Evolutionary conservation across 2,888 invertebrate genomes (phyloP).

Genomic region (Agrotis clavis): DNA sequence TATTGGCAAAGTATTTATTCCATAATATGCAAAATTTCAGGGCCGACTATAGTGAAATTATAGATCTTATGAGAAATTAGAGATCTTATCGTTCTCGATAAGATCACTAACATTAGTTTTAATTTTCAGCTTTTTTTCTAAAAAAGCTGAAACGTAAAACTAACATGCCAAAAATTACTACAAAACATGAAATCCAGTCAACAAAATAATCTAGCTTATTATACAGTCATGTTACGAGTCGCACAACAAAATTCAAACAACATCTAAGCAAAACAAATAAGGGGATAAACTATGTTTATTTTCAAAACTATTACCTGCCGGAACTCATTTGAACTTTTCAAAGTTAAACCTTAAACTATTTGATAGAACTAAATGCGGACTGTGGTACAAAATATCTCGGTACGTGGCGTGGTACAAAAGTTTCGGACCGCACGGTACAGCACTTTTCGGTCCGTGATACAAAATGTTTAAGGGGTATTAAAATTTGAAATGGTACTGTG

Average conservation of each 20-base stretch:
- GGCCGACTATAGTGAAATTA: too few species aligned
- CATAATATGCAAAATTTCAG: too few species aligned
- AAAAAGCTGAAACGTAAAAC: neutral
- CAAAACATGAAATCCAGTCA: neutral
- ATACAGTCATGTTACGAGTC: constrained; percentile 21
- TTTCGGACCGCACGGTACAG: neutral
- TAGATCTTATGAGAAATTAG: too few species aligned
- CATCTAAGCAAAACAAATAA: constrained; percentile 48
- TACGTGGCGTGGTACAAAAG: neutral
- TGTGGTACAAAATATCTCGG: constrained; percentile 11
- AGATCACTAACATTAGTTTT: too few species aligned
- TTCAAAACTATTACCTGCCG: constrained; percentile 54
- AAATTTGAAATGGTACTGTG: constrained; percentile 52
- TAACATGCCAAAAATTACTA: fast-evolving
- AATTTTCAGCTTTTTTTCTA: too few species aligned
- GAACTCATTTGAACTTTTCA: constrained; percentile 62
- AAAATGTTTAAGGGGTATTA: constrained; percentile 41
- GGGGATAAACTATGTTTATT: constrained; percentile 55
- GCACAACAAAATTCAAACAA: constrained; percentile 42
- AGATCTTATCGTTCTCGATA: too few species aligned
- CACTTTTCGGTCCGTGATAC: constrained; percentile 8
- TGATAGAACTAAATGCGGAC: constrained; percentile 55
- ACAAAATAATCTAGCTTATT: constrained; percentile 9
- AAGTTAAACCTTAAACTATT: constrained; percentile 61
- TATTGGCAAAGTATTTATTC: too few species aligned